Percentiles rank a stretch among this genome's conserved stretches.
phyloP scores from a whole-genome alignment of 2,888 invertebrate species.

The Caenorhabditis imperialis region DNA sequence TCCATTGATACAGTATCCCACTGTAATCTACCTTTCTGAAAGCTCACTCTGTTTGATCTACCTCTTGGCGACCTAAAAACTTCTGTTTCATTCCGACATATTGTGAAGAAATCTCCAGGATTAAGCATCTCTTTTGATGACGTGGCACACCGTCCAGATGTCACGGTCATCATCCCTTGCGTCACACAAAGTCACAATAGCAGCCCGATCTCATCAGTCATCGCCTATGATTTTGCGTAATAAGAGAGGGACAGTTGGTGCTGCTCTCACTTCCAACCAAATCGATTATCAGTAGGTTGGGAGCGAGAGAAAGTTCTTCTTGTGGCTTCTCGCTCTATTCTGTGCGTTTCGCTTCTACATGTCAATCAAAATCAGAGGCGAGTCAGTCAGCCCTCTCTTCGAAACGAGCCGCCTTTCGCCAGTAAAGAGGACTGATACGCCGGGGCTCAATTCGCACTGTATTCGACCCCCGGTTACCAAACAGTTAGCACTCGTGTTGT shows the following conservation, averaged over 20 bases:
- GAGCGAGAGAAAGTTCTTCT: too few relatives aligned
- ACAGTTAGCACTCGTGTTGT: slow-evolving; percentile 23
- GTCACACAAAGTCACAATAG: slow-evolving; percentile 30
- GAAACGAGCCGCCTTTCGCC: slow-evolving; percentile 19
- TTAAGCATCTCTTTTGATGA: too few relatives aligned
- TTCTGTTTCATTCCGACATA: too few relatives aligned
- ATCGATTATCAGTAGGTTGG: slow-evolving; percentile 41
- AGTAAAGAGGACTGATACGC: slow-evolving; percentile 20
- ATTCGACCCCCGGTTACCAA: slow-evolving; percentile 7
- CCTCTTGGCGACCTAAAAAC: too few relatives aligned
- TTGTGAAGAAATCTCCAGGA: too few relatives aligned
- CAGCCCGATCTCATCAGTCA: slow-evolving; percentile 23
- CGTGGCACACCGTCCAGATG: slow-evolving; percentile 10
- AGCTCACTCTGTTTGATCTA: too few relatives aligned
- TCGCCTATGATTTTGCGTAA: slow-evolving; percentile 46
- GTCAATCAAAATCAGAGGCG: slow-evolving; percentile 53
- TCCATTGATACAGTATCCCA: too few relatives aligned
- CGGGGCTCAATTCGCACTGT: slow-evolving; percentile 14
- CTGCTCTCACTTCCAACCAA: slow-evolving; percentile 35
- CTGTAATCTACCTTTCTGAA: too few relatives aligned
- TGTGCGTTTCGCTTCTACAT: slow-evolving; percentile 26
- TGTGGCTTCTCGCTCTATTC: slow-evolving; percentile 25
- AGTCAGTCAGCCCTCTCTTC: neutral
- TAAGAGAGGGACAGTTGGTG: slow-evolving; percentile 37
- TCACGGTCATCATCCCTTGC: slow-evolving; percentile 3